Evolutionary conservation across 2,888 invertebrate species (phyloP).

Genomic region (Eristalinus sepulchralis): DNA sequence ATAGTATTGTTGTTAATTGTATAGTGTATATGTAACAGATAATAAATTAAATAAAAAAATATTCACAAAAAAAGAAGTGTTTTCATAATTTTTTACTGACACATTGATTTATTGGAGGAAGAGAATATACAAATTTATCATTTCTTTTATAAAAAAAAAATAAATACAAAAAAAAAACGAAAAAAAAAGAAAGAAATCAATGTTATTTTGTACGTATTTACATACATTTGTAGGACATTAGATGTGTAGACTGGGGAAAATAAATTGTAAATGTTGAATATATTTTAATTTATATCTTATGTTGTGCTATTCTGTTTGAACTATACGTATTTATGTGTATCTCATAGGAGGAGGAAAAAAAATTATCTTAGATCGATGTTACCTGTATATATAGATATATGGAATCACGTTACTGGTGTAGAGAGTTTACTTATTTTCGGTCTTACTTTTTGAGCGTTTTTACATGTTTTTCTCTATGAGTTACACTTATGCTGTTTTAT

Average conservation of each 20-base stretch:
- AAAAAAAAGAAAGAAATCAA: conserved; percentile 59
- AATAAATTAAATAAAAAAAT: conserved; percentile 64
- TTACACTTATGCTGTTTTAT: conserved; percentile 42
- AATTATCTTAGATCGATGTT: conserved; percentile 20
- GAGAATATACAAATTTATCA: conserved; percentile 67
- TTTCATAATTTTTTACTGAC: conserved; percentile 71
- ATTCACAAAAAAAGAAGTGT: conserved; percentile 52
- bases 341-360: conserved; percentile 18
- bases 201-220: conserved; percentile 72
- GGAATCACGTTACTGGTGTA: conserved; percentile 19
- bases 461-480: conserved; percentile 26
- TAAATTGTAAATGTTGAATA: conserved; percentile 63
- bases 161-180: conserved; percentile 12
- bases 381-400: conserved; percentile 30
- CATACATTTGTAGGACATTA: conserved; percentile 69
- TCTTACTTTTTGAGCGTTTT: background rate
- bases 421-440: background rate
- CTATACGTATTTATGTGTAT: conserved; percentile 56
- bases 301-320: conserved; percentile 41
- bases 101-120: conserved; percentile 53
- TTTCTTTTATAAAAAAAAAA: conserved; percentile 68
- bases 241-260: conserved; percentile 66
- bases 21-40: conserved; percentile 69
- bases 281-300: conserved; percentile 42
- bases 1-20: conserved; percentile 72